Evolutionary conservation across 2,113 vertebrate genomes (phyloP), one percentile per base, ranked within the genome.

Genomic region (Microcebus jonahi): DNA sequence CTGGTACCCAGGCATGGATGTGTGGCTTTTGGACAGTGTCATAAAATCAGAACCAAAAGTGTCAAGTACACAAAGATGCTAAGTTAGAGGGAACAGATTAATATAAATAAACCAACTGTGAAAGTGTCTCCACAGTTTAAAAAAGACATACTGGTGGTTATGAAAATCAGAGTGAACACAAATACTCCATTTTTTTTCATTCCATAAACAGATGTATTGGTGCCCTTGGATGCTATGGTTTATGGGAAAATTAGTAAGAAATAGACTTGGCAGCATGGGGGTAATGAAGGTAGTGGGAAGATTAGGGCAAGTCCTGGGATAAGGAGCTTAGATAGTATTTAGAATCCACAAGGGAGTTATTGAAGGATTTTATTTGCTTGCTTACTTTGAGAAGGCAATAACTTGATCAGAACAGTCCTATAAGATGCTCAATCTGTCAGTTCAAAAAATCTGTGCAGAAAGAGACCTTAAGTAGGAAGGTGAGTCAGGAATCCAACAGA

Each of bases 81-180:
- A 95, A 59, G 34, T 83, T 96, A 91, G 14, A 90, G 25, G 31
- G 39, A n/a, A 95, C 91, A 13, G 13, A 31, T 53, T 76, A 59
- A 14, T 79, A 48, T 75, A 77, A 70, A 65, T 8, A 92, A 80
- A 23, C 48, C 45, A 73, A 23, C 45, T 42, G 45, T 48, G 45
- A 88, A 94, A 88, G 17, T 84, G 55, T 12, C 13, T 18, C 29
- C 5, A 71, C 17, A 25, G 34, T 92, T 95, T 7, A 8, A 53
- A 34, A 71, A 80, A 42, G 5, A 68, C 17, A 1, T 21, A 70
- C 57, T 77, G 81, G 12, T 86, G 31, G 31, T 5, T 77, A 67
- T 45, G 90, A 70, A 92, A 48, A 48, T 81, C 65, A 89, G 34
- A 94, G 27, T 73, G 50, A 34, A 85, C 18, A n/a, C 4, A 34